These are phyloP conservation scores for Acanthaster planci DNA, from an alignment of 35 echinoderm and acorn worm species.

Conservation along the genomic window DNA sequence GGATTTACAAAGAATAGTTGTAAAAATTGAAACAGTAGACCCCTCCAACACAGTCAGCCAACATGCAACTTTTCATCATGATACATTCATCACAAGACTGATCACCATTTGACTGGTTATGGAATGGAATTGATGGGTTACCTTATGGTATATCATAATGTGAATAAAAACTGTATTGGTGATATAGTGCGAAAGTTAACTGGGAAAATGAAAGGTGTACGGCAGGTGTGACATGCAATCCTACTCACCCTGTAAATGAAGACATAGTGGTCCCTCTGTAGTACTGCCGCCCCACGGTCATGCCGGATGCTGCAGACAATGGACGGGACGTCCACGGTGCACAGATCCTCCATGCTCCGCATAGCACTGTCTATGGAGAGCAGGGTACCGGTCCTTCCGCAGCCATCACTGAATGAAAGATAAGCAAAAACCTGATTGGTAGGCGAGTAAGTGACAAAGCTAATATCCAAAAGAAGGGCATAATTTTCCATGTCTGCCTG, in stretches of 20 bases:
- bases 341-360: slow-evolving; percentile 57
- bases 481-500: no score
- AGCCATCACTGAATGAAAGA: slow-evolving; percentile 58
- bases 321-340: slow-evolving; percentile 53
- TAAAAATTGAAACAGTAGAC: no score
- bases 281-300: slow-evolving; percentile 59
- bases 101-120: no score
- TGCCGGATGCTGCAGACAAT: slow-evolving; percentile 61
- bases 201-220: background rate
- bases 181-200: background rate
- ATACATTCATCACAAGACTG: no score
- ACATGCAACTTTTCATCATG: no score
- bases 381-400: slow-evolving; percentile 62
- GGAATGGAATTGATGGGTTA: no score
- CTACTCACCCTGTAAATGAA: slow-evolving; percentile 76
- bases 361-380: slow-evolving; percentile 74
- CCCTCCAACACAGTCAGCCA: no score
- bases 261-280: slow-evolving; percentile 61
- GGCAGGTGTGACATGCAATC: background rate
- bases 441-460: no score
- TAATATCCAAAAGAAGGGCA: no score
- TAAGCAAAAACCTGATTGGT: background rate
- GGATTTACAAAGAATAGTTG: no score
- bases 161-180: no score
- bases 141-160: background rate